phyloP scores from a whole-genome alignment of 2,888 invertebrate species.

The Xanthostigma xanthostigma region DNA sequence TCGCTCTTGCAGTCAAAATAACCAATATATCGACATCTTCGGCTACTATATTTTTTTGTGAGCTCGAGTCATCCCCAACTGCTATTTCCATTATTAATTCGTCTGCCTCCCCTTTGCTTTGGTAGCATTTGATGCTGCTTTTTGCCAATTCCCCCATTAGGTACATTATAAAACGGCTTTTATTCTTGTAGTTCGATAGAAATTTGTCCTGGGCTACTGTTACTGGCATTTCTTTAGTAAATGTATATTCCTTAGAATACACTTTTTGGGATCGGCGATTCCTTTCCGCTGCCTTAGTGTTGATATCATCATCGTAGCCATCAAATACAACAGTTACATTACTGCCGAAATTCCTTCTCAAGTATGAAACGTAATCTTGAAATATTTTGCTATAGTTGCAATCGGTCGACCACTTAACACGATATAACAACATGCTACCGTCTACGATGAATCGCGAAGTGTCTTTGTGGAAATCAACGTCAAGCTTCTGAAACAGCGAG shows the following conservation, averaged over 20 bases:
- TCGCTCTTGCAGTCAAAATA: background rate
- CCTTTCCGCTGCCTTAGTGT: slow-evolving; percentile 10
- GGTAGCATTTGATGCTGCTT: background rate
- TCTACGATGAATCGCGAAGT: slow-evolving; percentile 10
- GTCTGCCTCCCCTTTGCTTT: background rate
- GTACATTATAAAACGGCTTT: background rate
- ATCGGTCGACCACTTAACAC: slow-evolving; percentile 11
- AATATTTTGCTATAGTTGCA: slow-evolving; percentile 5
- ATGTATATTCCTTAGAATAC: background rate
- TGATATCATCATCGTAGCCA: slow-evolving; percentile 6
- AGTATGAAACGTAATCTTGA: slow-evolving; percentile 9
- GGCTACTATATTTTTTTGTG: background rate
- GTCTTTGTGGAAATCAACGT: background rate
- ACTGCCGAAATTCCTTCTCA: slow-evolving; percentile 9
- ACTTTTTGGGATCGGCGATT: slow-evolving; percentile 5
- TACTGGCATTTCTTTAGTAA: background rate
- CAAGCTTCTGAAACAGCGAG: background rate
- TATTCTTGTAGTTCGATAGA: background rate
- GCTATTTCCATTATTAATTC: background rate
- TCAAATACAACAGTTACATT: slow-evolving; percentile 11
- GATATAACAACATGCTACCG: slow-evolving; percentile 12
- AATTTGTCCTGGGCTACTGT: background rate
- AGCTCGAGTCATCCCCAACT: background rate
- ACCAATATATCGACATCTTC: background rate
- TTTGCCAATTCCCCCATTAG: background rate